Conservation (phyloP, 2,888 invertebrate species). For the Acrobasis consociella region DNA sequence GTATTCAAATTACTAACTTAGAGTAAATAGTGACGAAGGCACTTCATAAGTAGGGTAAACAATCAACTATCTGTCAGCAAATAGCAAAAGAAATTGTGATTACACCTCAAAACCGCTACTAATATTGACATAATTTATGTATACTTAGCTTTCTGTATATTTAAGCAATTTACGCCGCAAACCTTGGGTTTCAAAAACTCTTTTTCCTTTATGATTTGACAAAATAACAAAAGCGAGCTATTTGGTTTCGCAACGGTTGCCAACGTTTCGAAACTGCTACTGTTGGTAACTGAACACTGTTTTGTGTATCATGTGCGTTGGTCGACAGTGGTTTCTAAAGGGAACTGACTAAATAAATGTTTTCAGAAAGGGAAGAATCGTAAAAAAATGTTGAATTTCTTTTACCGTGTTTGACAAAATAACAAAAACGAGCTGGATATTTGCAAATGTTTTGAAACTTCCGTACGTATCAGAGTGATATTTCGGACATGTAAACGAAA, state of each 20-base stretch:
- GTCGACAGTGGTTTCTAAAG: constrained; percentile 3
- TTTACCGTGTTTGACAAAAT: too few relatives aligned
- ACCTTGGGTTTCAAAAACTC: constrained; percentile 2
- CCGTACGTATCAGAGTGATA: too few relatives aligned
- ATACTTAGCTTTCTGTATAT: background rate
- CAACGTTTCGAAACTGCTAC: constrained; percentile 6
- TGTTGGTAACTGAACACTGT: constrained; percentile 15
- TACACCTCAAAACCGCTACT: background rate
- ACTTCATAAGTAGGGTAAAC: background rate
- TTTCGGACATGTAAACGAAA: too few relatives aligned
- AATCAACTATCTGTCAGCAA: background rate
- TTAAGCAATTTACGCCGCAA: background rate
- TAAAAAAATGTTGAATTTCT: background rate
- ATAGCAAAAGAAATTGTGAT: background rate
- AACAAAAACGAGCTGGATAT: too few relatives aligned
- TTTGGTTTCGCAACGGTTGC: constrained; percentile 10
- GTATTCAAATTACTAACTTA: too few relatives aligned
- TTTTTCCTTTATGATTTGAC: constrained; percentile 1
- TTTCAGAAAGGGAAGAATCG: background rate
- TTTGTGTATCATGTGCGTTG: constrained; percentile 15
- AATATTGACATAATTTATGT: background rate
- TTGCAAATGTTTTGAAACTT: too few relatives aligned
- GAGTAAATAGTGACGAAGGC: too few relatives aligned
- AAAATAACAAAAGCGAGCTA: background rate
- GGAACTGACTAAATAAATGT: background rate